These are phyloP conservation scores for Mythimna loreyi DNA, from an alignment of 2,888 invertebrate genomes.

Conservation along the genomic window DNA sequence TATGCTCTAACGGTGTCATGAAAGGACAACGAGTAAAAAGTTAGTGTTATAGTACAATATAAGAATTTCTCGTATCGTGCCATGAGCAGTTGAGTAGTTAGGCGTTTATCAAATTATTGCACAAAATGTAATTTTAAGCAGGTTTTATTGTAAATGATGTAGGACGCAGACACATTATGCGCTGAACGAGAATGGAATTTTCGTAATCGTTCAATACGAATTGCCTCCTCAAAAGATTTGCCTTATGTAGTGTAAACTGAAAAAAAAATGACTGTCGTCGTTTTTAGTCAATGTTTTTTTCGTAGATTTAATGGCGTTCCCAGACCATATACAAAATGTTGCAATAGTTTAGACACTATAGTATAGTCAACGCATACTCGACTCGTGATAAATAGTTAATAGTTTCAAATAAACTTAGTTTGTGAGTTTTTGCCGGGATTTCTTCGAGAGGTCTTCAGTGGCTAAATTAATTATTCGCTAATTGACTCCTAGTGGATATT, in stretches of 20 bases:
- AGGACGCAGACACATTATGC: slow-evolving; percentile 37
- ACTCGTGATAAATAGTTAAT: too few species aligned
- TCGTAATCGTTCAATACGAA: too few species aligned
- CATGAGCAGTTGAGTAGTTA: slow-evolving; percentile 76
- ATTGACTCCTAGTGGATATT: too few species aligned
- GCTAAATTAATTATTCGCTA: too few species aligned
- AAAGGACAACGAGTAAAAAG: slow-evolving; percentile 72
- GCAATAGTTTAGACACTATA: neutral
- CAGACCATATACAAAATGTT: neutral
- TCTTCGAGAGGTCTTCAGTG: too few species aligned
- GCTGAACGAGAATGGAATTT: too few species aligned
- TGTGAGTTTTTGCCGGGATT: too few species aligned
- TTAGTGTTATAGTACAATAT: slow-evolving; percentile 74
- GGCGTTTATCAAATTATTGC: slow-evolving; percentile 78
- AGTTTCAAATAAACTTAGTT: too few species aligned
- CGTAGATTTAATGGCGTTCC: neutral
- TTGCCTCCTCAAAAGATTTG: neutral
- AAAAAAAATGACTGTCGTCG: too few species aligned
- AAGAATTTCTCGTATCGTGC: slow-evolving; percentile 74
- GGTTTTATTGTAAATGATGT: slow-evolving; percentile 48
- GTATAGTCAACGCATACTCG: too few species aligned
- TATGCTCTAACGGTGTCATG: slow-evolving; percentile 48
- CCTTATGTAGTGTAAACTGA: neutral
- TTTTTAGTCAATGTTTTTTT: too few species aligned
- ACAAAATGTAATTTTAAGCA: slow-evolving; percentile 75